Evolutionary conservation across 2,797 vertebrate genomes (phyloP), one percentile per base, ranked within the genome.

Genomic region (Darevskia mixta): DNA sequence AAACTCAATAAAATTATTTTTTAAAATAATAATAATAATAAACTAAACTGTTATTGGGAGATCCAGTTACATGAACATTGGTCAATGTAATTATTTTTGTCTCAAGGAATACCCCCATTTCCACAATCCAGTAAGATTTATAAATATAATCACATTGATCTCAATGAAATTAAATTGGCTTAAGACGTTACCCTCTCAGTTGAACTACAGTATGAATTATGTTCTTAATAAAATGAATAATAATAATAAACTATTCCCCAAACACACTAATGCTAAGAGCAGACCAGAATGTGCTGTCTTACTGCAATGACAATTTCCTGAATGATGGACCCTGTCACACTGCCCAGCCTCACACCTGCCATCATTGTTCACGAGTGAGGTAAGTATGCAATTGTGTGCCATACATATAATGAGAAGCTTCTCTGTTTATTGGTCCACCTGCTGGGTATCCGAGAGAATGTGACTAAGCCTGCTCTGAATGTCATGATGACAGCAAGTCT

Each of bases 381-480:
- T 95, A 90, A 95, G 83, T 0, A 6, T 23, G 86, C 0, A 6
- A 83, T 91, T 94, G 90, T 0, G 79, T 79, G 82, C 4, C 2
- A 43, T 55, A 43, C 88, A 85, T 45, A 2, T 20, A 78, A 3
- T 71, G 83, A 87, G 92, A 93, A 89, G 11, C 66, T 58, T 67
- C 55, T 20, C 82, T 85, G 1, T 2, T 38, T 92, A 85, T 43
- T 83, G 83, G 75, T 88, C 90, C 92, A 94, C 91, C 89, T 94
- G 92, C 90, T 0, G 86, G 80, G 80, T 82, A 90, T 72, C 82
- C 86, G 0, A 0, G 75, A 79, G 11, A 38, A 87, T 82, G 43
- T 95, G 94, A 95, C 92, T 95, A 94, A 95, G 89, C n/a, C 2
- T 3, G 11, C 91, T 83, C 85, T 0, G 92, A 95, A 95, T 94